Evolutionary conservation across 2,113 vertebrate species (phyloP), one percentile per base, ranked within the genome.

Genomic region (Puma concolor): DNA sequence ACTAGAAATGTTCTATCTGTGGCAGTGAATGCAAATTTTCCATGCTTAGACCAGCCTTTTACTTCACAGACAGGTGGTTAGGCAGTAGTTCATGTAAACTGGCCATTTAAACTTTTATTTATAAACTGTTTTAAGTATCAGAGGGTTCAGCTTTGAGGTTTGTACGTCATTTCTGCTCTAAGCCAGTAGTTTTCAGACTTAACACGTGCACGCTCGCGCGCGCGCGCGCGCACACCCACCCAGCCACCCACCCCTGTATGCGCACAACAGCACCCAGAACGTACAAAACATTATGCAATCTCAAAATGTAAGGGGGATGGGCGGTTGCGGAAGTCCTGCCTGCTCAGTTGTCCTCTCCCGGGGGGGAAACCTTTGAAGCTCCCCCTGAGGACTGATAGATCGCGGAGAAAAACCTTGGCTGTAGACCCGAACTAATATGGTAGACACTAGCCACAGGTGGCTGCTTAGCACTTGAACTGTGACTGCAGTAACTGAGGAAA

Each of bases 21-120:
- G 92, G 33, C 63, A 93, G 71, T 85, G 63, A 97, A 93, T 94
- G 67, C n/a, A 87, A 36, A 96, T 87, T 87, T 94, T 82, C 71
- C 44, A 48, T 82, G n/a, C 79, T 94, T 90, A 87, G 83, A 91
- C 33, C 54, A 74, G 15, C 27, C 64, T 57, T 88, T 93, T 88
- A 92, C 31, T 94, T 91, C 33, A 48, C 64, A 76, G 60, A 74
- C 4, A 81, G 66, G 50, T 94, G 60, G 27, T 67, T 91, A 92
- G 84, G 50, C 67, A 83, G 23, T 64, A 85, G 80, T 89, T 96
- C 54, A 72, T 64, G 80, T 94, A 80, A 85, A 10, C 72, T 64
- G 25, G 33, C 74, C 50, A 93, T 0, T 87, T 92, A 94, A 79
- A 36, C n/a, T 63, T 96, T 97, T 71, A 33, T 93, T 67, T 72